Evolutionary conservation across 2,797 vertebrate species (phyloP).

Genomic region (Myotis pilosus): DNA sequence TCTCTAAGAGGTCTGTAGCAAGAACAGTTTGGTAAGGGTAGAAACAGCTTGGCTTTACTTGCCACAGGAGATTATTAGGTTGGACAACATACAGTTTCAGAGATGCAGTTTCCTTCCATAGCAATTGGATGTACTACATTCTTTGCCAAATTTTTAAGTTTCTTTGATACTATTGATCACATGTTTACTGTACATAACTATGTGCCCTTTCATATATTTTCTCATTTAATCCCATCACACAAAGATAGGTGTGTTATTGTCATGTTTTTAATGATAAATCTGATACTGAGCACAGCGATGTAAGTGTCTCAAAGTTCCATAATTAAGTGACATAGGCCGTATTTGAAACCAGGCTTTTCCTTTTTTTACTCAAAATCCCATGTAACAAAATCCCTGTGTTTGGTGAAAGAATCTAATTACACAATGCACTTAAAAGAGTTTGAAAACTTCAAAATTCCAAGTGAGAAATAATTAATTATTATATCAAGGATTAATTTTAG

Average conservation of each 20-base stretch:
- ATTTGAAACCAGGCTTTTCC: background rate
- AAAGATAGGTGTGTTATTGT: background rate
- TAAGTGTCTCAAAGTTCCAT: background rate
- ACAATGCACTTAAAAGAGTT: background rate
- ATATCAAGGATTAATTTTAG: background rate
- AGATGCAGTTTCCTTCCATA: background rate
- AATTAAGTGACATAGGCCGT: background rate
- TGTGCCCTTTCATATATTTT: background rate
- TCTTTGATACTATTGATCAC: background rate
- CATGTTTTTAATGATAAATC: background rate
- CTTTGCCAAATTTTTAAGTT: background rate
- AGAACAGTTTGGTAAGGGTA: background rate
- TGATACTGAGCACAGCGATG: background rate
- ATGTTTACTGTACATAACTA: background rate
- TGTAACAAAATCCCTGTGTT: background rate
- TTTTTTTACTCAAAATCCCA: background rate
- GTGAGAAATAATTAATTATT: background rate
- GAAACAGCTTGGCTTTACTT: background rate
- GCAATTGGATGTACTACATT: background rate
- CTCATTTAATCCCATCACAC: background rate
- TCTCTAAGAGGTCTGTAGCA: slow-evolving; percentile 16
- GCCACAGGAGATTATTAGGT: background rate
- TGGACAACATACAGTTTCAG: background rate
- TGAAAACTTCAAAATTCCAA: slow-evolving; percentile 7
- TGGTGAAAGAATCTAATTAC: slow-evolving; percentile 15